Conservation (phyloP, 2,113 vertebrate genomes). For the Salvelinus fontinalis region DNA sequence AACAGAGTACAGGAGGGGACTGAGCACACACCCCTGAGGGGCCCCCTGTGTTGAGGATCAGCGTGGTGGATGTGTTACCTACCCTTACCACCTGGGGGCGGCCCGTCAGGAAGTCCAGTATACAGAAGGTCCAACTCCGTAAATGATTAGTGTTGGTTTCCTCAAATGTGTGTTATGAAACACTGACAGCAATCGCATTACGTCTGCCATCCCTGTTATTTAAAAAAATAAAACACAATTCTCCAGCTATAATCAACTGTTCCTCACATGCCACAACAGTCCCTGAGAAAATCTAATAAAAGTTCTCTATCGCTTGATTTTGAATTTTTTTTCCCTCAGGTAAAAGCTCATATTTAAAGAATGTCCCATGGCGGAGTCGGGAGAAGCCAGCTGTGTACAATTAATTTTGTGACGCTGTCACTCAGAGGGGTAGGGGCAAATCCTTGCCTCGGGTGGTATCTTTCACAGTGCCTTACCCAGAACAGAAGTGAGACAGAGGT, state of each 20-base stretch:
- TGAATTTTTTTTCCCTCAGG: not conserved
- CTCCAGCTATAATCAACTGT: not conserved
- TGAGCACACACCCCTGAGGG: too few relatives aligned
- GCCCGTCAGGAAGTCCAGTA: too few relatives aligned
- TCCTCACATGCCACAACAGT: not conserved
- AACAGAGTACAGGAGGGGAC: too few relatives aligned
- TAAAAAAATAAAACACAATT: not conserved
- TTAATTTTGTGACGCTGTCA: constrained; percentile 7
- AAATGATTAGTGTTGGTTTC: not conserved
- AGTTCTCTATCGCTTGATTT: not conserved
- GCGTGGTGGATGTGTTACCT: too few relatives aligned
- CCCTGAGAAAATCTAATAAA: not conserved
- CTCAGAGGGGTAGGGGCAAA: not conserved
- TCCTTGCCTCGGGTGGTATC: not conserved
- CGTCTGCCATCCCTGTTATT: not conserved
- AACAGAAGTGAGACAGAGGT: not conserved
- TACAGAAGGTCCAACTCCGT: not conserved
- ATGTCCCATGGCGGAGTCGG: not conserved
- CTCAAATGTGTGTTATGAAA: not conserved
- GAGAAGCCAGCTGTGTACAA: not conserved
- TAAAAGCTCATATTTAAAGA: not conserved
- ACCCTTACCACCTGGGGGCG: too few relatives aligned
- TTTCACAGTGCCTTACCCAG: not conserved
- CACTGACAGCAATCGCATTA: not conserved
- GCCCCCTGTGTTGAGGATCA: too few relatives aligned